These are phyloP conservation scores for Sylvilagus floridanus DNA, from an alignment of 2,797 vertebrate species.

Conservation along the genomic window DNA sequence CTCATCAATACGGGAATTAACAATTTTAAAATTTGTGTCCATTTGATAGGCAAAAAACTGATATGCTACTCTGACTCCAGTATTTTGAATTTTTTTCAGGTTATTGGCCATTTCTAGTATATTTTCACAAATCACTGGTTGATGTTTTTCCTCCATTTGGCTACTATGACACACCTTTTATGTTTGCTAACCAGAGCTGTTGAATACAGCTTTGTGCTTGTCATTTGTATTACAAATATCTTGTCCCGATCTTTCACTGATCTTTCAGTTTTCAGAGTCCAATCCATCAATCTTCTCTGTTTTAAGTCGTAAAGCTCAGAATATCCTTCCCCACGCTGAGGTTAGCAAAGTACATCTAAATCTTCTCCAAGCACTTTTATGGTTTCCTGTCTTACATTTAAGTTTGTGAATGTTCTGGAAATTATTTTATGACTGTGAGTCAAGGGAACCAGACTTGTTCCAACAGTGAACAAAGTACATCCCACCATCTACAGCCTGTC, in stretches of 20 bases:
- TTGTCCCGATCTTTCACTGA: background rate
- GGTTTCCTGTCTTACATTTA: background rate
- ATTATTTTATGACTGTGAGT: background rate
- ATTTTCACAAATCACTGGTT: background rate
- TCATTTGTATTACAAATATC: background rate
- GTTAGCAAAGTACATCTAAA: background rate
- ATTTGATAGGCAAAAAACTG: background rate
- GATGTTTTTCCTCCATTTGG: background rate
- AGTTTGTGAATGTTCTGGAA: background rate
- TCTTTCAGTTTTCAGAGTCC: background rate
- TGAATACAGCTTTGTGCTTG: background rate
- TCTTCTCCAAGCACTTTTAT: background rate
- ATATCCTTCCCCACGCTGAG: background rate
- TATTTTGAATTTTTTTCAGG: constrained; percentile 26
- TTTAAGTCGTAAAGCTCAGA: background rate
- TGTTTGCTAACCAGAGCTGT: background rate
- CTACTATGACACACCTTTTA: background rate
- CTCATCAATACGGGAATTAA: background rate
- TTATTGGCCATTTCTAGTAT: background rate
- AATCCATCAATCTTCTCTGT: background rate
- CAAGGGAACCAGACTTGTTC: background rate
- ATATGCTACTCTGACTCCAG: background rate
- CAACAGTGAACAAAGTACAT: background rate
- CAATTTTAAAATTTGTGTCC: constrained; percentile 26
- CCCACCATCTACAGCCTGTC: background rate